Base-by-base conservation (phyloP, 2,113 vertebrate genomes). In the Ifrita kowaldi region DNA sequence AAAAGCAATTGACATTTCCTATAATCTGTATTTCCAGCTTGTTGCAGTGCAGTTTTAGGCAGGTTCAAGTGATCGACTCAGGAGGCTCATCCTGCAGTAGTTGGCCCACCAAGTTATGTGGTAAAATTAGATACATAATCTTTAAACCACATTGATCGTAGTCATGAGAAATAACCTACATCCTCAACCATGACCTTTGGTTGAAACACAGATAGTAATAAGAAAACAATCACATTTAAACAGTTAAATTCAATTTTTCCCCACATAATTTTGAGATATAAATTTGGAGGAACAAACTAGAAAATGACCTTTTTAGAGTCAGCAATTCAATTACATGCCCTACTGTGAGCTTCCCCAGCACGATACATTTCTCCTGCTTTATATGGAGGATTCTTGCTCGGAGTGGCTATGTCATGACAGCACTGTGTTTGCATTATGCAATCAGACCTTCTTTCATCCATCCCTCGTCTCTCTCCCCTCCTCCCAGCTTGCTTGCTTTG, bases 1-100 rank as follows among this genome's bases (percentile, higher is more conserved):
- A 97, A 96, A 95, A 96, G 95, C 93, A 91, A 98, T 97, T 98
- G 98, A 97, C 97, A 77, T 97, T 97, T 97, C 89, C 94, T 97
- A 83, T 97, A 95, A 98, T 98, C 98, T 96, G 94, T 95, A 87
- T 96, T 97, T 97, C 94, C 96, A 71, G 88, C 93, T 97, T 97
- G 96, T 97, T 90, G 97, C 95, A 79, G 87, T 83, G 95, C 95
- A 97, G 87, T 98, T 98, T 97, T 93, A 97, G 97, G 95, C 96
- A 97, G 90, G 41, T 97, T 97, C 97, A 97, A 87, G 52, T 82
- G 90, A 97, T 97, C 47, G 13, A 94, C 97, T 95, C 77, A 28
- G 77, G 70, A 97, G 85, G 50, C 71, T 80, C 92, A 93, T 95
- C 96, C 63, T 90, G 79, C 70, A 80, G 67, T 73, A 89, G 85